These are phyloP conservation scores for Psix sp. DNA, from an alignment of 1,140 invertebrate genomes.

Conservation along the genomic window DNA sequence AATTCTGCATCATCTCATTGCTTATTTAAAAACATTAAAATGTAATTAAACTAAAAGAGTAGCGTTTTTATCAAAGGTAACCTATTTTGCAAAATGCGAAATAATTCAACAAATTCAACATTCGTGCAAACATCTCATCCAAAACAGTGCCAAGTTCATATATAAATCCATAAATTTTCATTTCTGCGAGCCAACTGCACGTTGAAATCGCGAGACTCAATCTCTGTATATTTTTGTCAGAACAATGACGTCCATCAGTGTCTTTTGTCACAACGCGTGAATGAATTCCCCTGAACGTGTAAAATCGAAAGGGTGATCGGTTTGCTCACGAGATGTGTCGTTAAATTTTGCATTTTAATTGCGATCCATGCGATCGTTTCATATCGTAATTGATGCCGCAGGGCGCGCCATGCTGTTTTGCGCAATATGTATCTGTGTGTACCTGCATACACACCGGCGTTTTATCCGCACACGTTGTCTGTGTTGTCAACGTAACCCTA, in stretches of 20 bases:
- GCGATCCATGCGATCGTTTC: conserved; percentile 38
- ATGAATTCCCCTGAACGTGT: conserved; percentile 21
- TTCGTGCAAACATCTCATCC: too few relatives aligned
- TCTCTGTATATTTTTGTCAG: not conserved
- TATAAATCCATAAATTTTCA: too few relatives aligned
- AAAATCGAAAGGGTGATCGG: conserved; percentile 27
- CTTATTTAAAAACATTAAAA: too few relatives aligned
- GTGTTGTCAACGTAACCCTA: conserved; percentile 38
- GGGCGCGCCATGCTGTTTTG: conserved; percentile 15
- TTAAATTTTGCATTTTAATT: conserved; percentile 57
- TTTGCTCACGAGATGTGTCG: conserved; percentile 25
- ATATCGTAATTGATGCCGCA: conserved; percentile 51
- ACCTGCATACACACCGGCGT: conserved; percentile 16
- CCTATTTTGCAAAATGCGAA: too few relatives aligned
- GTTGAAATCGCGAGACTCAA: too few relatives aligned
- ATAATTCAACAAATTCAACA: too few relatives aligned
- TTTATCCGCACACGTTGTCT: conserved; percentile 25
- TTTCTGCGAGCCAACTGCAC: too few relatives aligned
- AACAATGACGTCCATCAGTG: conserved; percentile 27
- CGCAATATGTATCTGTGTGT: conserved; percentile 18
- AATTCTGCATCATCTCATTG: too few relatives aligned
- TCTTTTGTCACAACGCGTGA: conserved; percentile 18
- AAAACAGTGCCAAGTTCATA: too few relatives aligned
- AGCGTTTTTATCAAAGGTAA: too few relatives aligned
- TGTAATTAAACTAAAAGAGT: too few relatives aligned